Evolutionary conservation across 2,888 invertebrate species (phyloP).

Genomic region (Sarcophaga variegata): DNA sequence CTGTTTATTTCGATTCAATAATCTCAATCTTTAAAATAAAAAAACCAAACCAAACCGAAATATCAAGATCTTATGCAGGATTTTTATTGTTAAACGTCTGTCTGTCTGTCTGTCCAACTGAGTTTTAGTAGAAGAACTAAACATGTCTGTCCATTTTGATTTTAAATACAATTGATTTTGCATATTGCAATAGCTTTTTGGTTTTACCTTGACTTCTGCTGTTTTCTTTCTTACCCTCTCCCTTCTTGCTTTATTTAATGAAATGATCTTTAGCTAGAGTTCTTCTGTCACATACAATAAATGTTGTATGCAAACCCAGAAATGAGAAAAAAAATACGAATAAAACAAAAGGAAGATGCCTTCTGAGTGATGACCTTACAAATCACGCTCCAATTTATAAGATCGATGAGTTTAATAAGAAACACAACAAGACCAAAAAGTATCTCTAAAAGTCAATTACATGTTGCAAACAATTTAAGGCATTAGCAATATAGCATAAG

Average conservation of each 20-base stretch:
- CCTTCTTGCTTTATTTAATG: slow-evolving; percentile 29
- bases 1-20: slow-evolving; percentile 52
- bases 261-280: slow-evolving; percentile 60
- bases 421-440: slow-evolving; percentile 10
- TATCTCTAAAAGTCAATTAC: slow-evolving; percentile 60
- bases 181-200: slow-evolving; percentile 49
- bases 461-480: slow-evolving; percentile 52
- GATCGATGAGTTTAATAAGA: slow-evolving; percentile 66
- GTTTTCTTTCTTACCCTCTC: too few species aligned
- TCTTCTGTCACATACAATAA: slow-evolving; percentile 64
- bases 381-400: slow-evolving; percentile 77
- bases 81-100: slow-evolving; percentile 40
- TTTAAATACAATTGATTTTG: slow-evolving; percentile 69
- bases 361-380: slow-evolving; percentile 80
- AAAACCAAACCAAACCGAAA: slow-evolving; percentile 26
- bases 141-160: slow-evolving; percentile 49
- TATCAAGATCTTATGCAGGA: slow-evolving; percentile 65
- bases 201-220: background rate
- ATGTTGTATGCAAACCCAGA: slow-evolving; percentile 6
- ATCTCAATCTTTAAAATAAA: slow-evolving; percentile 59
- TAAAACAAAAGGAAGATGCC: slow-evolving; percentile 58
- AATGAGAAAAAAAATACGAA: background rate
- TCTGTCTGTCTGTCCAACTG: background rate
- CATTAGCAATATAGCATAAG: slow-evolving; percentile 3
- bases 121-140: background rate